These are phyloP conservation scores for Hoplodrina blanda DNA, from an alignment of 2,888 invertebrate genomes.

Conservation along the genomic window DNA sequence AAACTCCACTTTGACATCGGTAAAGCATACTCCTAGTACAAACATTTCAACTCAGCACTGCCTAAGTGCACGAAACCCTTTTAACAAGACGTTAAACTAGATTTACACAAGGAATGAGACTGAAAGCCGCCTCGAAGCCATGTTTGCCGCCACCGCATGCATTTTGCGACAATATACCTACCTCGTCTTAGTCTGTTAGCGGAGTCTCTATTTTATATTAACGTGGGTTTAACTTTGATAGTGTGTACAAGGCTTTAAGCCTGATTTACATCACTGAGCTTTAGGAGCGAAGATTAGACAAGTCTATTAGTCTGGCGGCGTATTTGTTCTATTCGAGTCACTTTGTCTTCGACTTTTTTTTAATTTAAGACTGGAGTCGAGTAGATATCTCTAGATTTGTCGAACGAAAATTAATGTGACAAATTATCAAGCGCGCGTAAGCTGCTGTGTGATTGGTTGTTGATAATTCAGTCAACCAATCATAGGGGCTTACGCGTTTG, in stretches of 20 bases:
- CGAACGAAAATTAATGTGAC: too few relatives aligned
- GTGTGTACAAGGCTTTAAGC: conserved; percentile 5
- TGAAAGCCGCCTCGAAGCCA: conserved; percentile 42
- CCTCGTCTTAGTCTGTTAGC: conserved; percentile 34
- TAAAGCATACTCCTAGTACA: conserved; percentile 30
- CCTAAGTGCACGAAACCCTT: conserved; percentile 63
- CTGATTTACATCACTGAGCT: conserved; percentile 22
- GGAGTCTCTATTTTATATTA: conserved; percentile 36
- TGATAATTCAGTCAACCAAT: too few relatives aligned
- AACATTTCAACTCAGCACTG: conserved; percentile 47
- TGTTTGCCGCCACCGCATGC: conserved; percentile 54
- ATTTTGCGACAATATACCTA: conserved; percentile 52
- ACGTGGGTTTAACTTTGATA: conserved; percentile 26
- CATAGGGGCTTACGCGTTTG: too few relatives aligned
- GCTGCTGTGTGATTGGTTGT: too few relatives aligned
- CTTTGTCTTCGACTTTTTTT: background rate
- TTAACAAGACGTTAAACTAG: conserved; percentile 64
- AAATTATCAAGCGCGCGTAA: too few relatives aligned
- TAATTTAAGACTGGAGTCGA: background rate
- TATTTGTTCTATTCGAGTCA: background rate
- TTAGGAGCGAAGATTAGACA: conserved; percentile 9
- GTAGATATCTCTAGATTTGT: background rate
- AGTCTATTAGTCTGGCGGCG: background rate
- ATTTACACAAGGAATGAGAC: conserved; percentile 64
- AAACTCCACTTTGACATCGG: conserved; percentile 5